Percentiles rank a stretch among this genome's conserved stretches.
phyloP scores from a whole-genome alignment of 2,797 vertebrate species.

The Leucoraja ocellata region DNA sequence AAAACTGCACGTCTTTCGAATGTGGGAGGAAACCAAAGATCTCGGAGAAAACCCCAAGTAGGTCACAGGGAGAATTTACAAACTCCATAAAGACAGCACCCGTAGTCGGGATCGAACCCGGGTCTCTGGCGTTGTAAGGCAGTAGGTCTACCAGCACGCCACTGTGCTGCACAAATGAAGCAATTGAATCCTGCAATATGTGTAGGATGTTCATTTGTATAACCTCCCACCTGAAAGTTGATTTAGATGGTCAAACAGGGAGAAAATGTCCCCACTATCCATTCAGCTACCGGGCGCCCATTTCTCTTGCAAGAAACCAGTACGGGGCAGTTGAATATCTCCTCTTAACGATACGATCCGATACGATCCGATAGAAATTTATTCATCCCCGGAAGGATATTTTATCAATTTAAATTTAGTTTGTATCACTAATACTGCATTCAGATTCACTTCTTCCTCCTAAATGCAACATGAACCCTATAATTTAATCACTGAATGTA shows the following conservation, averaged over 20 bases:
- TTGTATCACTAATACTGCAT: background rate
- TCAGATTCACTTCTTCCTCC: background rate
- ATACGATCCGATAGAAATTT: too few relatives aligned
- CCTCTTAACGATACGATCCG: too few relatives aligned
- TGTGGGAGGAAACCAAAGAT: too few relatives aligned
- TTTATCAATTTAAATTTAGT: background rate
- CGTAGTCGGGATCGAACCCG: too few relatives aligned
- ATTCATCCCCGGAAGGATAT: background rate
- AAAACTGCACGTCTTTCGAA: too few relatives aligned
- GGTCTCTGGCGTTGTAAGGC: too few relatives aligned
- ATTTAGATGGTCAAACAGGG: background rate
- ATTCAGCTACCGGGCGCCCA: background rate
- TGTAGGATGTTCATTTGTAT: background rate
- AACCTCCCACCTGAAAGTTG: background rate
- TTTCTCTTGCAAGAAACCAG: background rate
- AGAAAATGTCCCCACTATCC: background rate
- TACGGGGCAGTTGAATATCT: background rate
- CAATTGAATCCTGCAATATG: background rate
- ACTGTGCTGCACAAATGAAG: too few relatives aligned
- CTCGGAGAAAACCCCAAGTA: too few relatives aligned
- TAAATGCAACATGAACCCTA: background rate
- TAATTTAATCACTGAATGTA: background rate
- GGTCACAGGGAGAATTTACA: too few relatives aligned
- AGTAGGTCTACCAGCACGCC: too few relatives aligned
- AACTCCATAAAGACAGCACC: too few relatives aligned